Conservation (phyloP, 1,140 invertebrate genomes). For the Anthonomus grandis region DNA sequence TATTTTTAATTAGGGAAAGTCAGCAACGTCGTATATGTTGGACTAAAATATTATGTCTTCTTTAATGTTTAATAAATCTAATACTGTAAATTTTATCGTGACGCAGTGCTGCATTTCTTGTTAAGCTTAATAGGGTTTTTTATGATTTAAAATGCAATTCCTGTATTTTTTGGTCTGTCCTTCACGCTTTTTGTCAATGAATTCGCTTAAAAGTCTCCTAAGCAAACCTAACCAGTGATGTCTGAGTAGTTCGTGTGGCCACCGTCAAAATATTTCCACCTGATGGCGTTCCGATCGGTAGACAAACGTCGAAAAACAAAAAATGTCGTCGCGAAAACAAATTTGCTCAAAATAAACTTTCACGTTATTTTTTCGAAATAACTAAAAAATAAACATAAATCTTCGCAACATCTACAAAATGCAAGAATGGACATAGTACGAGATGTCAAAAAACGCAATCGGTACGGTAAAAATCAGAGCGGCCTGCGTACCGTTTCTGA, state of each 20-base stretch:
- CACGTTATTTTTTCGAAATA: background rate
- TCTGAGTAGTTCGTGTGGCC: background rate
- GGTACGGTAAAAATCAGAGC: slow-evolving; percentile 43
- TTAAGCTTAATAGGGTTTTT: too few relatives aligned
- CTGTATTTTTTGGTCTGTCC: too few relatives aligned
- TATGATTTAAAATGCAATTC: too few relatives aligned
- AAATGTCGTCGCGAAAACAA: slow-evolving; percentile 11
- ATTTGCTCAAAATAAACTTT: slow-evolving; percentile 17
- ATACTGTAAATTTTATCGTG: too few relatives aligned
- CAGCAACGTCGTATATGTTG: too few relatives aligned
- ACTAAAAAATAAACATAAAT: background rate
- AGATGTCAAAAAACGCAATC: slow-evolving; percentile 41
- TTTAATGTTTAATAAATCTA: too few relatives aligned
- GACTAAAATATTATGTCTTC: too few relatives aligned
- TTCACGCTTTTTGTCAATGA: too few relatives aligned
- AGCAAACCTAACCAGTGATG: background rate
- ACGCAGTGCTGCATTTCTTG: too few relatives aligned
- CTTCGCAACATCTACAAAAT: slow-evolving; percentile 26
- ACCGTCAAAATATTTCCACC: slow-evolving; percentile 2
- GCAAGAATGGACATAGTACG: slow-evolving; percentile 42
- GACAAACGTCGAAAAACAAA: too few relatives aligned
- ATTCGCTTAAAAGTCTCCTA: too few relatives aligned
- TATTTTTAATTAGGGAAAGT: too few relatives aligned
- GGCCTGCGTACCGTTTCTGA: slow-evolving; percentile 40
- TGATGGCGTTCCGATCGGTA: slow-evolving; percentile 7